Evolutionary conservation across 2,113 vertebrate genomes (phyloP), one percentile per base, ranked within the genome.

Genomic region (Fregata magnificens): DNA sequence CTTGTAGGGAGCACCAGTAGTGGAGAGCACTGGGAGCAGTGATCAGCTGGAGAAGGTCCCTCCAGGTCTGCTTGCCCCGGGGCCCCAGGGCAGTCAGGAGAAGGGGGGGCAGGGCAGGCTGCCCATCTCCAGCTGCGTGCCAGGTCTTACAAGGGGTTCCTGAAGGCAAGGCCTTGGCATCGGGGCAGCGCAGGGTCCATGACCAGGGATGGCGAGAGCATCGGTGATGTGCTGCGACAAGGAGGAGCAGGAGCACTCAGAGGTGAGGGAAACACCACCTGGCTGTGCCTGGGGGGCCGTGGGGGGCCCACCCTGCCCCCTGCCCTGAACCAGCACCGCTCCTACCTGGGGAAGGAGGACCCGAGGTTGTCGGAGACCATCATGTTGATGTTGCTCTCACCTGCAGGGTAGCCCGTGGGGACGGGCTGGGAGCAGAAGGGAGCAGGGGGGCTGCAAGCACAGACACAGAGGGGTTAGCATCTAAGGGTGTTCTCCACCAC

Each of bases 61-160:
- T 25, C 10, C 19, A n/a, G 26, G 7, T n/a, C 17, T 31, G 31
- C 47, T 16, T 0, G 5, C 26, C 15, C 59, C 0, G 0, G 24
- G 13, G 16, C 2, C 2, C 1, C 1, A 2, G 16, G 4, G 18
- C 1, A 1, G 11, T 13, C 0, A 7, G 13, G 15, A 6, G 1
- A 52, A 26, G 8, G n/a, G n/a, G 44, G 18, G 18, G 11, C 44
- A 52, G 28, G 40, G 45, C 38, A 42, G 11, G 25, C n/a, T 81
- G 32, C 8, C 34, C 79, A 65, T 0, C 52, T 22, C 28, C 6
- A 1, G 7, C 72, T 7, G 0, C 1, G 2, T 16, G 58, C 26
- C 38, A 40, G 7, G 4, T 26, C 96, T 96, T 91, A 96, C 96
- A 86, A 13, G 1, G 82, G n/a, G 63, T 22, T n/a, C 42, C 80